Percentiles rank a stretch among this genome's conserved stretches.
Evolutionary conservation across 2,888 invertebrate genomes (phyloP).

Genomic region (Rambutsinella grinnellia): DNA sequence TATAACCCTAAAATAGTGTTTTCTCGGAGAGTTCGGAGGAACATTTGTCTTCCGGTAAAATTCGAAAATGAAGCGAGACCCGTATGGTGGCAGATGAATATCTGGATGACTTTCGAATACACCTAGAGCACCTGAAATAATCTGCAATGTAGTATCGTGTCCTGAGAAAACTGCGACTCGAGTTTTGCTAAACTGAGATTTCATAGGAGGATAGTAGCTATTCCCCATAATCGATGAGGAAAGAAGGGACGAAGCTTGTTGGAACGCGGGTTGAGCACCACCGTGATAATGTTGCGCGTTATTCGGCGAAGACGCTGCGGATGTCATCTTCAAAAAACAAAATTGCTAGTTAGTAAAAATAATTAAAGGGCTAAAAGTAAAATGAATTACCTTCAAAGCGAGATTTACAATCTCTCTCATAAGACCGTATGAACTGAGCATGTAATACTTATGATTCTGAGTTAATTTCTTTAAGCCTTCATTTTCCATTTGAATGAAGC

Average conservation of each 20-base stretch:
- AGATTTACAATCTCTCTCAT: conserved; percentile 64
- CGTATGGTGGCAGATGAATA: conserved; percentile 83
- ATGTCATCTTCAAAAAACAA: conserved; percentile 29
- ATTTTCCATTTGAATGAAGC: conserved; percentile 84
- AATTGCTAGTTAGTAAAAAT: neutral
- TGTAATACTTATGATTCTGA: conserved; percentile 60
- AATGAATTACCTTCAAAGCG: conserved; percentile 62
- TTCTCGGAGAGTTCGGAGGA: conserved; percentile 72
- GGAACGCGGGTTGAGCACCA: conserved; percentile 32
- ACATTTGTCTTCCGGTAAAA: conserved; percentile 78
- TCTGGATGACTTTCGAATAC: conserved; percentile 72
- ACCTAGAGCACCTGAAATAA: conserved; percentile 85
- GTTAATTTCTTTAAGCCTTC: conserved; percentile 55
- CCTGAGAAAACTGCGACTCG: conserved; percentile 88
- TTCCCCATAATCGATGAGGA: conserved; percentile 52
- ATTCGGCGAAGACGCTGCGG: conserved; percentile 26
- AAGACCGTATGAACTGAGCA: conserved; percentile 64
- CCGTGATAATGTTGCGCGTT: conserved; percentile 44
- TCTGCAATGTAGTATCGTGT: conserved; percentile 91
- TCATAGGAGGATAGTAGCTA: conserved; percentile 46
- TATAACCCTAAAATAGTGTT: conserved; percentile 85
- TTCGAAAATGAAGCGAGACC: conserved; percentile 88
- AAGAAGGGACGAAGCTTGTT: conserved; percentile 41
- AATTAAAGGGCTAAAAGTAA: conserved; percentile 29
- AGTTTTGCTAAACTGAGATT: conserved; percentile 29